Percentiles rank a stretch among this genome's conserved stretches.
Evolutionary conservation across 2,888 invertebrate species (phyloP).

Genomic region (Geophilus truncorum): DNA sequence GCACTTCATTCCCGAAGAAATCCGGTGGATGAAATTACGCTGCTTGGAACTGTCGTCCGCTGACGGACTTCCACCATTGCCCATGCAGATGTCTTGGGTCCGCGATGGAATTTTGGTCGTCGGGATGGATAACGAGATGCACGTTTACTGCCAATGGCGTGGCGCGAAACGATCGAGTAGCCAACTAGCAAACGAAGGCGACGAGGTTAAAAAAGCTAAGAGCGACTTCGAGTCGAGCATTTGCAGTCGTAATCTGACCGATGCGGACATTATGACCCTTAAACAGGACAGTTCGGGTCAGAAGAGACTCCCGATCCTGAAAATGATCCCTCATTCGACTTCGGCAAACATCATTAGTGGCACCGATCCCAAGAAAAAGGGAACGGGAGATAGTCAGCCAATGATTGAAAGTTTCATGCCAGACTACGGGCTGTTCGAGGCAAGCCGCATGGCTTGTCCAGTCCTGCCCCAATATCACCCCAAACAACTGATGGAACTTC

Average conservation of each 20-base stretch:
- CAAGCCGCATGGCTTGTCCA: conserved; percentile 92
- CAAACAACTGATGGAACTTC: conserved; percentile 93
- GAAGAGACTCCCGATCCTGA: conserved; percentile 38
- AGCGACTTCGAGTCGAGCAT: conserved; percentile 38
- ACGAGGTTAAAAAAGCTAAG: not conserved
- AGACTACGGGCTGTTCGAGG: conserved; percentile 92
- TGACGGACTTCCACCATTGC: conserved; percentile 91
- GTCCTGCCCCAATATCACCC: conserved; percentile 99
- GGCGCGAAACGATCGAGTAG: not conserved
- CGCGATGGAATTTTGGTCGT: conserved; percentile 96
- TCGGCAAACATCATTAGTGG: conserved; percentile 38
- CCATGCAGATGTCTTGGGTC: conserved; percentile 99
- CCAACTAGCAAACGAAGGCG: not conserved
- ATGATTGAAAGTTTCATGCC: conserved; percentile 63
- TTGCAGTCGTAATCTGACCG: conserved; percentile 44
- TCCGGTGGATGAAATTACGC: conserved; percentile 92
- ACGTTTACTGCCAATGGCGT: conserved; percentile 95
- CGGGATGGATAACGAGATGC: conserved; percentile 99
- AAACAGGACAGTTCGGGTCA: conserved; percentile 41
- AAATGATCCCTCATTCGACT: conserved; percentile 39
- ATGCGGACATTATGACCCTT: conserved; percentile 42
- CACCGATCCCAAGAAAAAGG: conserved; percentile 39
- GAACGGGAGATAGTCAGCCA: not conserved
- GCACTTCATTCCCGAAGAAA: conserved; percentile 76
- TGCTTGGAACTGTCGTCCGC: conserved; percentile 87